Percentiles rank a stretch among this genome's conserved stretches.
These are phyloP conservation scores for Xylocopa sonorina DNA, from an alignment of 1,140 invertebrate species.

Conservation along the genomic window DNA sequence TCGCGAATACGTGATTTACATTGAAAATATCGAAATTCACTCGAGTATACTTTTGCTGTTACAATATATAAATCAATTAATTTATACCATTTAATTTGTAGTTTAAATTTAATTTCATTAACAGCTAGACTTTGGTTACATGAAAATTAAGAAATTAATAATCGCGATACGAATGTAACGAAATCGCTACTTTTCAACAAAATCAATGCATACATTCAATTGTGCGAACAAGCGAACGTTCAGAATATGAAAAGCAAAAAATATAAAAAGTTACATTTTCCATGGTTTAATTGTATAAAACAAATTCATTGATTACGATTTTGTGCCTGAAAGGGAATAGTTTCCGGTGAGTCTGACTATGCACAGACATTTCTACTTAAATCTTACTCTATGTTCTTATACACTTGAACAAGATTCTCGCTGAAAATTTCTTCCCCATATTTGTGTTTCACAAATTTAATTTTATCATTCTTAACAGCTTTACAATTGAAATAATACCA, in stretches of 20 bases:
- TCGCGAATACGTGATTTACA: neutral
- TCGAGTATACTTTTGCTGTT: no score
- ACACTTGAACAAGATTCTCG: neutral
- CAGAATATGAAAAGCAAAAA: neutral
- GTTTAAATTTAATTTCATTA: neutral
- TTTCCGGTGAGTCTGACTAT: neutral
- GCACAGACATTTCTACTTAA: conserved; percentile 11
- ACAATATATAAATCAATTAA: neutral
- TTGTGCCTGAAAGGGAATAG: conserved; percentile 1
- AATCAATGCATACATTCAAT: neutral
- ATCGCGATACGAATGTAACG: neutral
- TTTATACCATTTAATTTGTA: neutral
- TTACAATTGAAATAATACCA: neutral
- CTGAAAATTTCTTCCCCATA: neutral
- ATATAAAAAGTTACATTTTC: neutral
- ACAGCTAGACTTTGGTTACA: no score
- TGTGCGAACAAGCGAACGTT: neutral
- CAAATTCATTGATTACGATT: conserved; percentile 42
- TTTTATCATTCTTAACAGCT: conserved; percentile 2
- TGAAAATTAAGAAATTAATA: neutral
- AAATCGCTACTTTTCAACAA: neutral
- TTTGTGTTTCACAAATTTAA: neutral
- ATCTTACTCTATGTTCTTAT: no score
- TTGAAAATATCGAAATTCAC: neutral
- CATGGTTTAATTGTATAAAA: neutral